These are phyloP conservation scores for Hypothenemus hampei DNA, from an alignment of 1,140 invertebrate genomes.

Conservation along the genomic window DNA sequence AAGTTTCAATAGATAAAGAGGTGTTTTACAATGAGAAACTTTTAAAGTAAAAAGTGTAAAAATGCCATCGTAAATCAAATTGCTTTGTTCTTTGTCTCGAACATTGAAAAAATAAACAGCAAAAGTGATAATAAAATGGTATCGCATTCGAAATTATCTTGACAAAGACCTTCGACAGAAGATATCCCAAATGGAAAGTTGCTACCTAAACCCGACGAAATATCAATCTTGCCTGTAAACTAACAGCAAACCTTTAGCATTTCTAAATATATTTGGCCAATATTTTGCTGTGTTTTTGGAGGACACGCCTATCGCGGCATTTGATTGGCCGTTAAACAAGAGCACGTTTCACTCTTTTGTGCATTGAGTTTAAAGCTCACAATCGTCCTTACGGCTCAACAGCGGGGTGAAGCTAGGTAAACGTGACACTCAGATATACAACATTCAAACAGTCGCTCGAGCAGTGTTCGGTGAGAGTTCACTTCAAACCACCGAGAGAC, in stretches of 20 bases:
- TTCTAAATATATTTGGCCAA: constrained; percentile 37
- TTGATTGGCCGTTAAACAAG: constrained; percentile 31
- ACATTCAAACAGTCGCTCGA: constrained; percentile 9
- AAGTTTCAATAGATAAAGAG: too few species aligned
- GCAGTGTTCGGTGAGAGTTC: constrained; percentile 1
- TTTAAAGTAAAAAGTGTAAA: too few species aligned
- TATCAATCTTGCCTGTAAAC: constrained; percentile 18
- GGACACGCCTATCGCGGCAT: constrained; percentile 35
- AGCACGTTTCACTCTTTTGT: constrained; percentile 26
- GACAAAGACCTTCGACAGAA: neutral
- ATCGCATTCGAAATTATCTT: too few species aligned
- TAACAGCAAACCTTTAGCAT: constrained; percentile 33
- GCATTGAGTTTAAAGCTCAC: neutral
- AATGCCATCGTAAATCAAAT: too few species aligned
- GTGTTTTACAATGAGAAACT: too few species aligned
- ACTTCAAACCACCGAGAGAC: constrained; percentile 29
- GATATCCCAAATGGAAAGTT: neutral
- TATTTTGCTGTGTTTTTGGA: constrained; percentile 39
- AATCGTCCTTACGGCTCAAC: constrained; percentile 3
- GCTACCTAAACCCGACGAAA: constrained; percentile 3
- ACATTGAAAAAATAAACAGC: too few species aligned
- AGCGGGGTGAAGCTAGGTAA: constrained; percentile 25
- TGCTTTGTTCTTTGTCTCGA: too few species aligned
- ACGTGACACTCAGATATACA: constrained; percentile 9
- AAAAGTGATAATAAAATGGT: too few species aligned